Percentiles rank a stretch among this genome's conserved stretches.
These are phyloP conservation scores for Stegastes partitus DNA, from an alignment of 2,113 vertebrate species.

Conservation along the genomic window DNA sequence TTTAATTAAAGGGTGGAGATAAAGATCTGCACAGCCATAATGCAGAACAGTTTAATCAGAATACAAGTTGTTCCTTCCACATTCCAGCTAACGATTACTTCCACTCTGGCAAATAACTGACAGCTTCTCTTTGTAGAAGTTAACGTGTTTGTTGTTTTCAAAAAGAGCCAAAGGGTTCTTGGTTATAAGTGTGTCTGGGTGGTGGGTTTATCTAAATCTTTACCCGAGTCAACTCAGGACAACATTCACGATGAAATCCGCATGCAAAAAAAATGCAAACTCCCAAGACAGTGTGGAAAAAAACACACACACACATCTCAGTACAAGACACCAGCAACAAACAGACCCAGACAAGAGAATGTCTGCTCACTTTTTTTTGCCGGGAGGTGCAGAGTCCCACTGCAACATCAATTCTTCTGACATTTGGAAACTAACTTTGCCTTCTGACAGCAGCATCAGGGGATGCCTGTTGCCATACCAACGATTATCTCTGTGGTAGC, in stretches of 20 bases:
- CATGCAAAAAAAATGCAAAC: background rate
- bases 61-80: background rate
- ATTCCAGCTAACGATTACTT: background rate
- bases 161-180: background rate
- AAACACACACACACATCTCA: background rate
- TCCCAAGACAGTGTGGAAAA: background rate
- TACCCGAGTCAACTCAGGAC: background rate
- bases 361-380: slow-evolving; percentile 56
- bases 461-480: slow-evolving; percentile 75
- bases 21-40: too few relatives aligned
- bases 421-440: slow-evolving; percentile 73
- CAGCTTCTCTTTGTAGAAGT: background rate
- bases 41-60: background rate
- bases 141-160: slow-evolving; percentile 24
- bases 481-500: slow-evolving; percentile 73
- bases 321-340: slow-evolving; percentile 8
- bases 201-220: background rate
- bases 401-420: slow-evolving; percentile 70
- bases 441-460: slow-evolving; percentile 70
- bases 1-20: too few relatives aligned
- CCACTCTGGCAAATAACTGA: slow-evolving; percentile 1
- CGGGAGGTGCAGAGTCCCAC: slow-evolving; percentile 51
- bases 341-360: slow-evolving; percentile 28
- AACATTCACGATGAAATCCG: background rate
- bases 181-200: background rate